Conservation (phyloP, 2,113 vertebrate genomes). For the Gavia stellata region DNA sequence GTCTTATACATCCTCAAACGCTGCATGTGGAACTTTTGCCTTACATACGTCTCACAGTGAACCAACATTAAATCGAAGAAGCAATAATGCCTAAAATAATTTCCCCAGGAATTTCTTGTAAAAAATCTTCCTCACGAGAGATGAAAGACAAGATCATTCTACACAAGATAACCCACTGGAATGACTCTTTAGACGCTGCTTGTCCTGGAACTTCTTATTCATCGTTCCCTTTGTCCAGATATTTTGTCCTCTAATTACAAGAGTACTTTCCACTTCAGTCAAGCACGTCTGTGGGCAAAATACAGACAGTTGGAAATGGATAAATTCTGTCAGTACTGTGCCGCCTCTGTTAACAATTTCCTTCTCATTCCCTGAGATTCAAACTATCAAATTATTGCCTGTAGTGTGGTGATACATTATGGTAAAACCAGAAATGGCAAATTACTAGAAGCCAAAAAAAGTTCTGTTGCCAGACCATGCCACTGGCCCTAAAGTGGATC, state of each 20-base stretch:
- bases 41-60: not conserved
- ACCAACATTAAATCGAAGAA: not conserved
- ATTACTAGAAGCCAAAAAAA: not conserved
- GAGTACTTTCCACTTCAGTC: not conserved
- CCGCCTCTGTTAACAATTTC: not conserved
- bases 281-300: not conserved
- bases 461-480: not conserved
- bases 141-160: not conserved
- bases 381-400: not conserved
- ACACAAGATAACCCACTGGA: not conserved
- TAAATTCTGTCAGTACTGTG: not conserved
- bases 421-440: not conserved
- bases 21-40: not conserved
- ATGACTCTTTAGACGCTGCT: not conserved
- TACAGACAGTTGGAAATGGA: not conserved
- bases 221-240: not conserved
- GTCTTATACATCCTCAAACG: not conserved
- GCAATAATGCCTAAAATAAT: not conserved
- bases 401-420: not conserved
- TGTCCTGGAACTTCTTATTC: constrained; percentile 23
- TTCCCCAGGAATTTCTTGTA: not conserved
- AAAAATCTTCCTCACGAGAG: not conserved
- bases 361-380: not conserved
- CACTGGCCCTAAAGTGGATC: not conserved
- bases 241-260: not conserved